phyloP scores from a whole-genome alignment of 2,888 invertebrate genomes.

The Mesoligia furuncula region DNA sequence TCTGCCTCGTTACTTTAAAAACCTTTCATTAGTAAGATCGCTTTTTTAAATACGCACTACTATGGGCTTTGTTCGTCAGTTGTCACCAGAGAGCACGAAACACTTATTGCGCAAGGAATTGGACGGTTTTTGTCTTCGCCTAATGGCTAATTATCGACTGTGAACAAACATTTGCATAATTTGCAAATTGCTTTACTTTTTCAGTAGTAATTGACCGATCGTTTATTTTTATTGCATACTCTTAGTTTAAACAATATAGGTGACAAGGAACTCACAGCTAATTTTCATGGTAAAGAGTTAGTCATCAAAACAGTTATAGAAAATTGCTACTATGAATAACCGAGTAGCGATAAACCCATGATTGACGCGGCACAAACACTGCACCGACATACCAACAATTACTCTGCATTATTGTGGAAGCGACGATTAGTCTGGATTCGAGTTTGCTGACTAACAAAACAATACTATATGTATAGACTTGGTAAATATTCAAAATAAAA shows the following conservation, averaged over 20 bases:
- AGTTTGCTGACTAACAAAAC: constrained; percentile 15
- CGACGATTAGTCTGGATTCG: constrained; percentile 24
- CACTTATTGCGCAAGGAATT: constrained; percentile 38
- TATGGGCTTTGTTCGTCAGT: constrained; percentile 12
- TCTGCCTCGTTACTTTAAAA: constrained; percentile 6
- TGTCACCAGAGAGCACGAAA: constrained; percentile 37
- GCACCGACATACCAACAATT: constrained; percentile 35
- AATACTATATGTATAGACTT: constrained; percentile 6
- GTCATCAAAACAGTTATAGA: constrained; percentile 53
- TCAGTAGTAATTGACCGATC: constrained; percentile 31
- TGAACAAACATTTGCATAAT: constrained; percentile 56
- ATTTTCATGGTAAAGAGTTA: constrained; percentile 39
- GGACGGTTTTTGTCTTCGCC: constrained; percentile 52
- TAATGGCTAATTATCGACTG: constrained; percentile 52
- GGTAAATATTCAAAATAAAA: not conserved
- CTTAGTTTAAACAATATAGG: constrained; percentile 32
- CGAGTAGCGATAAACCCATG: constrained; percentile 35
- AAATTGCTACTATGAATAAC: constrained; percentile 49
- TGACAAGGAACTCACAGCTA: constrained; percentile 39
- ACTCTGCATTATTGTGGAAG: constrained; percentile 46
- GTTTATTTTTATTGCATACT: constrained; percentile 34
- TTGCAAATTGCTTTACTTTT: constrained; percentile 41
- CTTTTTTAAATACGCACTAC: constrained; percentile 26
- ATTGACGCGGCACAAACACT: constrained; percentile 30
- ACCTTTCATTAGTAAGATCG: constrained; percentile 9